Percentiles rank a stretch among this genome's conserved stretches.
These are phyloP conservation scores for Elachura formosa DNA, from an alignment of 2,113 vertebrate genomes.

Conservation along the genomic window DNA sequence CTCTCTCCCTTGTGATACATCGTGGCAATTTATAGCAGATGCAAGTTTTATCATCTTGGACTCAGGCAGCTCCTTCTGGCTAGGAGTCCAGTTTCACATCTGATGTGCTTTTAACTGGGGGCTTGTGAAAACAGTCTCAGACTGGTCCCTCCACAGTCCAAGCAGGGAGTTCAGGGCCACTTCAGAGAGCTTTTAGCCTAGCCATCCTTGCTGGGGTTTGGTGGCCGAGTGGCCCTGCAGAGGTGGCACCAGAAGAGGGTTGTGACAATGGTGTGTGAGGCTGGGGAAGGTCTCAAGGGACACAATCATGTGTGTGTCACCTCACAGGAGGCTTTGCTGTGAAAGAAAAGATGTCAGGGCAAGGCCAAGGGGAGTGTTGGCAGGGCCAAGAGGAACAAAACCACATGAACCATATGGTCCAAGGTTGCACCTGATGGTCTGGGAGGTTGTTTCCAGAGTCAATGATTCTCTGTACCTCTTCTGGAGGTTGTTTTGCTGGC, in stretches of 20 bases:
- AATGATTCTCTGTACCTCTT: not conserved
- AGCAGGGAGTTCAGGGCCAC: not conserved
- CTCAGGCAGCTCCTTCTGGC: not conserved
- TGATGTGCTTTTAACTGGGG: not conserved
- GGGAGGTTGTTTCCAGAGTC: not conserved
- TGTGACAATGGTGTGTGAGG: not conserved
- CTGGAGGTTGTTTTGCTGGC: not conserved
- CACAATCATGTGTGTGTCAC: not conserved
- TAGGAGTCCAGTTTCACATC: not conserved
- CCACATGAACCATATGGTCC: rapidly evolving
- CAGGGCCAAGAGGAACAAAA: not conserved
- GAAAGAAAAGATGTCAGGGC: not conserved
- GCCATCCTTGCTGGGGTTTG: not conserved
- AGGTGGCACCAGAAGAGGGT: not conserved
- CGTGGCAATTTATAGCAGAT: not conserved
- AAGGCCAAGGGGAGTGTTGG: not conserved
- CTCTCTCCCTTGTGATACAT: not conserved
- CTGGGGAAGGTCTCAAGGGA: not conserved
- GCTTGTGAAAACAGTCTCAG: not conserved
- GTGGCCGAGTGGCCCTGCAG: not conserved
- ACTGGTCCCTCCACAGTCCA: not conserved
- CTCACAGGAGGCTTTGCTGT: not conserved
- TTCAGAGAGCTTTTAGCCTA: not conserved
- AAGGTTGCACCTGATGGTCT: not conserved
- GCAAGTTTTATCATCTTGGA: not conserved